Percentiles rank a stretch among this genome's conserved stretches.
Evolutionary conservation across 2,888 invertebrate genomes (phyloP).

Genomic region (Leptinotarsa haldemani): DNA sequence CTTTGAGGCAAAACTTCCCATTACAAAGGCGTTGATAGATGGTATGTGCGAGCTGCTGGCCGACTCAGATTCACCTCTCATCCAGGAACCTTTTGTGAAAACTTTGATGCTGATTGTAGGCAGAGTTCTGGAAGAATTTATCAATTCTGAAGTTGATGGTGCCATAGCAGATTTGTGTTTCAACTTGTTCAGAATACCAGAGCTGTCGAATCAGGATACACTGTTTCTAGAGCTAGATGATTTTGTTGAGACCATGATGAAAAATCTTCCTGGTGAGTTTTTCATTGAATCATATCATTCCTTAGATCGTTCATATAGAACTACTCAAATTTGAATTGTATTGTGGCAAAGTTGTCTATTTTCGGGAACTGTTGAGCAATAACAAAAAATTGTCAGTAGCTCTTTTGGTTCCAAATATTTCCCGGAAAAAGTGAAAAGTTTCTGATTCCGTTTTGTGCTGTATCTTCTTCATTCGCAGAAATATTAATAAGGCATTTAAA

Average conservation of each 20-base stretch:
- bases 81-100: slow-evolving; percentile 68
- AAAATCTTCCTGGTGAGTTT: slow-evolving; percentile 58
- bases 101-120: slow-evolving; percentile 65
- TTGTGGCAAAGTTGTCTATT: too few relatives aligned
- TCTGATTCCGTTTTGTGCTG: too few relatives aligned
- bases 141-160: slow-evolving; percentile 50
- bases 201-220: slow-evolving; percentile 49
- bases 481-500: too few relatives aligned
- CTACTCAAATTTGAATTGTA: too few relatives aligned
- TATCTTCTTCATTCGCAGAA: too few relatives aligned
- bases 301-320: not conserved
- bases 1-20: slow-evolving; percentile 66
- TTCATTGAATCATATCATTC: slow-evolving; percentile 15
- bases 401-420: too few relatives aligned
- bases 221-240: slow-evolving; percentile 57
- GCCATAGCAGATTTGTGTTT: slow-evolving; percentile 51
- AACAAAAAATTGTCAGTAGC: too few relatives aligned
- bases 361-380: too few relatives aligned
- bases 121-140: slow-evolving; percentile 61
- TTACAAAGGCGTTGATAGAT: slow-evolving; percentile 66
- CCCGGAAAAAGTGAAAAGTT: too few relatives aligned
- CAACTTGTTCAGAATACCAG: slow-evolving; percentile 53
- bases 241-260: slow-evolving; percentile 55
- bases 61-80: slow-evolving; percentile 65
- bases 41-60: slow-evolving; percentile 67